Evolutionary conservation across 1,140 invertebrate genomes (phyloP).

Genomic region (Parapsyche elsis): DNA sequence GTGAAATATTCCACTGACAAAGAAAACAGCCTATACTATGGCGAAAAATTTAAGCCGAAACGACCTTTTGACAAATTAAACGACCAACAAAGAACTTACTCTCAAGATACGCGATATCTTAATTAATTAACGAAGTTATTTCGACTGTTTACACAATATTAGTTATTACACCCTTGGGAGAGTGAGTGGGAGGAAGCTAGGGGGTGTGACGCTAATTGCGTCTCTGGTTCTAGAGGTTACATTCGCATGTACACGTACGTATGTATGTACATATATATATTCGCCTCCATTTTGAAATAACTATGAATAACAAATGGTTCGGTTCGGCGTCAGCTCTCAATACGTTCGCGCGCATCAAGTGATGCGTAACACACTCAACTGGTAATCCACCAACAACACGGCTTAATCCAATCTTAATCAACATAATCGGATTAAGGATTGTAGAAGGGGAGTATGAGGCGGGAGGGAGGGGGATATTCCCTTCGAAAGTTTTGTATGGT

Average conservation of each 20-base stretch:
- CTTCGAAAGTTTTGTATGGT: too few relatives aligned
- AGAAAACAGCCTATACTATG: too few relatives aligned
- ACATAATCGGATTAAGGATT: conserved; percentile 13
- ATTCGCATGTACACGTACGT: neutral
- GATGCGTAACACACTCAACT: conserved; percentile 5
- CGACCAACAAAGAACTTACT: neutral
- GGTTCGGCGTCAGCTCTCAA: conserved; percentile 12
- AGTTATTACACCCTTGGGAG: neutral
- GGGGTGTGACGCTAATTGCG: conserved; percentile 8
- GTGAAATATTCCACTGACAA: too few relatives aligned
- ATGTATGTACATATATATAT: neutral
- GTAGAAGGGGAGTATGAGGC: neutral
- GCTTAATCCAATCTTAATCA: conserved; percentile 22
- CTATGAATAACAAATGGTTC: conserved; percentile 25
- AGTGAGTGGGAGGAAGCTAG: too few relatives aligned
- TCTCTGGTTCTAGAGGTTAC: neutral
- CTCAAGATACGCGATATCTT: neutral
- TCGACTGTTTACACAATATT: neutral
- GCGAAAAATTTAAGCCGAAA: too few relatives aligned
- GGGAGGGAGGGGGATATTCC: too few relatives aligned
- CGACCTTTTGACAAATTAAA: too few relatives aligned
- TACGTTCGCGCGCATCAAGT: conserved; percentile 8
- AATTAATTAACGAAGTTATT: conserved; percentile 4
- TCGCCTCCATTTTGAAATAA: conserved; percentile 1
- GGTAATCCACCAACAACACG: conserved; percentile 21